Evolutionary conservation across 2,888 invertebrate genomes (phyloP), one percentile per base, ranked within the genome.

Genomic region (Chelonus formosanus): DNA sequence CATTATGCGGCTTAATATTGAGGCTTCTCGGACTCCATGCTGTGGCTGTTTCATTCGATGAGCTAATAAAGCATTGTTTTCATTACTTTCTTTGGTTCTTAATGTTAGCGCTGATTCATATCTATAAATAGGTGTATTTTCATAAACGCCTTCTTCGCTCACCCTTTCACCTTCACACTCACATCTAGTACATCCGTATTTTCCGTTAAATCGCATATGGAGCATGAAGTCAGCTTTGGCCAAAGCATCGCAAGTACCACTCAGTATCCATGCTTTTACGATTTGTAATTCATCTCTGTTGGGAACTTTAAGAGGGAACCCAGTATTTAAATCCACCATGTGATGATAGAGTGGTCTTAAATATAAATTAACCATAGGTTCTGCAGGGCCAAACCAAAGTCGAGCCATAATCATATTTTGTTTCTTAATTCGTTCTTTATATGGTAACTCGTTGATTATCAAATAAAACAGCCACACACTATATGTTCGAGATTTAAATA

Each of bases 391-490:
- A 52, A 52, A 52, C 52, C 52, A 52, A 7, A 52, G 32, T 52
- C 52, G 5, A 20, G 32, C 7, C 20, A 34, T 7, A 7, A 60
- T 54, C 10, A 55, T 45, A 54, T 65, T 65, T 47, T 65, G 54
- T 36, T 54, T 53, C 31, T 20, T 35, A 3, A 47, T 47, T n/a
- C 65, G 43, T 47, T 65, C 43, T 34, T 31, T 34, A 54, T 58
- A 63, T 8, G 67, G 63, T n/a, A 63, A 57, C 53, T 64, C 67
- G 40, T 67, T 64, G 10, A 67, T 64, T 5, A 43, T 32, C 20
- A 55, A 64, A 54, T 56, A 67, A 20, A 60, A 43, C 10, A 59
- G 55, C 64, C 64, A 67, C 20, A 64, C 47, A 35, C 60, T 67
- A 31, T 20, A 56, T 56, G 43, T 60, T 3, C 44, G 40, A 43